phyloP scores from a whole-genome alignment of 2,888 invertebrate species.

The Yponomeuta evonymella region DNA sequence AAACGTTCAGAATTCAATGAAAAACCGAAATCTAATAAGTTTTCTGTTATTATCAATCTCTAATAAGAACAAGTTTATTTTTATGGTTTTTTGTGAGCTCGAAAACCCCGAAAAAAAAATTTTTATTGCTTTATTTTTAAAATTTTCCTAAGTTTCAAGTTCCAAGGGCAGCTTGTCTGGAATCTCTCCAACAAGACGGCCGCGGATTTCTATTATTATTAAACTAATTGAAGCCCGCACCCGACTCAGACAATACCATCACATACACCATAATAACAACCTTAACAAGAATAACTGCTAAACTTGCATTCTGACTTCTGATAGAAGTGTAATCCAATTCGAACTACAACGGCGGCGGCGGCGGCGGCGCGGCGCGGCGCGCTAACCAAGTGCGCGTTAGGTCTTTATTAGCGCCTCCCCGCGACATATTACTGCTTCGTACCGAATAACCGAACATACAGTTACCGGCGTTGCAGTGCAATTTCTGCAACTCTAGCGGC shows the following conservation, averaged over 20 bases:
- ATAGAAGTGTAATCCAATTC: too few species aligned
- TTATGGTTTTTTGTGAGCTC: too few species aligned
- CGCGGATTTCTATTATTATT: slow-evolving; percentile 7
- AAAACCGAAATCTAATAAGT: too few species aligned
- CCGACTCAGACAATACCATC: background rate
- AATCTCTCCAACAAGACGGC: background rate
- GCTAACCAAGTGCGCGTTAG: background rate
- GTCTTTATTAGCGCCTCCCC: background rate
- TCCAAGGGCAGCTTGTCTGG: background rate
- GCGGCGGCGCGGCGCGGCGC: background rate
- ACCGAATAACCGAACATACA: background rate
- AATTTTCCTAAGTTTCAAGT: too few species aligned
- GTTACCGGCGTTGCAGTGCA: background rate
- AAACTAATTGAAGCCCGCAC: background rate
- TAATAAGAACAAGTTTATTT: too few species aligned
- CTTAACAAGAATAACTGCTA: too few species aligned
- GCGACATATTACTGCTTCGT: background rate
- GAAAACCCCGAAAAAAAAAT: too few species aligned
- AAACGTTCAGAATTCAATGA: too few species aligned
- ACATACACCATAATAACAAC: background rate
- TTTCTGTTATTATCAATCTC: too few species aligned
- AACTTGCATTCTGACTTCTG: too few species aligned
- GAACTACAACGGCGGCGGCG: too few species aligned
- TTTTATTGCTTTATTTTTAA: too few species aligned
- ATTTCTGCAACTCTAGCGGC: background rate